phyloP scores from a whole-genome alignment of 2,797 vertebrate species.

The Rhabdophis nuchalis region DNA sequence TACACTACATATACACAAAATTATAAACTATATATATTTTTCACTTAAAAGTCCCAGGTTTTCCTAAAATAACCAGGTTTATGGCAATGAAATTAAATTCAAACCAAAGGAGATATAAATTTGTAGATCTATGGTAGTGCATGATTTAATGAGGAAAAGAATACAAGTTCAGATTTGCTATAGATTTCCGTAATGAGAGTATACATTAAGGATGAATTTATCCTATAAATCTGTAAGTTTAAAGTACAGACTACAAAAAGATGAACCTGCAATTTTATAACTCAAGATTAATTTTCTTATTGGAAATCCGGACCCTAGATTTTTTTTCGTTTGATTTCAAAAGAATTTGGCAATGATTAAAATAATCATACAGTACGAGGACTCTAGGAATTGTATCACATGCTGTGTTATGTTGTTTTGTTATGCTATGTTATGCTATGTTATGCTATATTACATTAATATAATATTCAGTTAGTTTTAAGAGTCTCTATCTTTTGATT shows the following conservation, averaged over 20 bases:
- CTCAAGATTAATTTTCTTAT: not conserved
- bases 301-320: not conserved
- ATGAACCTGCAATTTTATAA: constrained; percentile 4
- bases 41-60: not conserved
- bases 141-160: not conserved
- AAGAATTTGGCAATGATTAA: not conserved
- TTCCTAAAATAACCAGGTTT: not conserved
- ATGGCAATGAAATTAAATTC: not conserved
- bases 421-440: no score
- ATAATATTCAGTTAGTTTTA: not conserved
- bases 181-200: constrained; percentile 13
- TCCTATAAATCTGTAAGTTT: constrained; percentile 8
- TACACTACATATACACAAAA: not conserved
- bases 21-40: not conserved
- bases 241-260: not conserved
- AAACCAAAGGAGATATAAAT: not conserved
- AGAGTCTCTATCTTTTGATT: not conserved
- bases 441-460: not conserved
- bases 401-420: not conserved
- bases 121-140: not conserved
- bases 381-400: not conserved
- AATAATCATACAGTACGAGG: not conserved
- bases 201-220: not conserved
- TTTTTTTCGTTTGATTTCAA: not conserved
- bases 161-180: not conserved